A percentile compares a stretch with the other conserved stretches of the same genome.
These are phyloP conservation scores for Thelaira solivaga DNA, from an alignment of 2,888 invertebrate genomes.

Conservation along the genomic window DNA sequence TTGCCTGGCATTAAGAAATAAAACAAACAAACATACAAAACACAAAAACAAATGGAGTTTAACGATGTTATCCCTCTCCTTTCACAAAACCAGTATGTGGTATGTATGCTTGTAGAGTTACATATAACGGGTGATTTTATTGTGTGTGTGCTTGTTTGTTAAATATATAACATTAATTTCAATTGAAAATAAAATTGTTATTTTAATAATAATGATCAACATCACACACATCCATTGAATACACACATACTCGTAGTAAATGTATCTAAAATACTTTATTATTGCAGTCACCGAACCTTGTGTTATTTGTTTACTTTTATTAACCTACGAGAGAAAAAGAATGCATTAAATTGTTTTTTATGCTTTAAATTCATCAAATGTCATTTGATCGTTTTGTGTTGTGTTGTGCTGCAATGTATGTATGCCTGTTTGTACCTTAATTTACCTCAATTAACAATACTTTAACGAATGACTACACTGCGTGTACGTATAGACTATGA, in stretches of 20 bases:
- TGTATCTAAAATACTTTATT: background rate
- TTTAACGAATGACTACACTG: slow-evolving; percentile 33
- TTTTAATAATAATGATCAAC: background rate
- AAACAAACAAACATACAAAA: too few relatives aligned
- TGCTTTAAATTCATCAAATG: slow-evolving; percentile 58
- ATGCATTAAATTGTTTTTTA: slow-evolving; percentile 56
- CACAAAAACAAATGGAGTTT: slow-evolving; percentile 21
- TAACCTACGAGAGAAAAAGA: slow-evolving; percentile 28
- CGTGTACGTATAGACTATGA: background rate
- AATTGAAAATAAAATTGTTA: slow-evolving; percentile 38
- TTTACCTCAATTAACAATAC: slow-evolving; percentile 76
- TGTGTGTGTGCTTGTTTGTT: background rate
- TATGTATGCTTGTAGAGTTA: too few relatives aligned
- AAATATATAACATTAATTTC: slow-evolving; percentile 53
- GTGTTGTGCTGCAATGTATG: slow-evolving; percentile 24
- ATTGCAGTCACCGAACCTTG: slow-evolving; percentile 56
- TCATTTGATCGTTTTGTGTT: slow-evolving; percentile 68
- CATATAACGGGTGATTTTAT: slow-evolving; percentile 2
- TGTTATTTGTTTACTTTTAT: slow-evolving; percentile 42
- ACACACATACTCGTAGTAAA: too few relatives aligned
- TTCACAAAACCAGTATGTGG: too few relatives aligned
- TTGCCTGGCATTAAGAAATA: slow-evolving; percentile 4
- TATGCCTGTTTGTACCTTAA: slow-evolving; percentile 74
- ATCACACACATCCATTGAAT: background rate
- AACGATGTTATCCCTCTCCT: background rate